phyloP scores from a whole-genome alignment of 2,888 invertebrate genomes.

The Electrophaes corylata region DNA sequence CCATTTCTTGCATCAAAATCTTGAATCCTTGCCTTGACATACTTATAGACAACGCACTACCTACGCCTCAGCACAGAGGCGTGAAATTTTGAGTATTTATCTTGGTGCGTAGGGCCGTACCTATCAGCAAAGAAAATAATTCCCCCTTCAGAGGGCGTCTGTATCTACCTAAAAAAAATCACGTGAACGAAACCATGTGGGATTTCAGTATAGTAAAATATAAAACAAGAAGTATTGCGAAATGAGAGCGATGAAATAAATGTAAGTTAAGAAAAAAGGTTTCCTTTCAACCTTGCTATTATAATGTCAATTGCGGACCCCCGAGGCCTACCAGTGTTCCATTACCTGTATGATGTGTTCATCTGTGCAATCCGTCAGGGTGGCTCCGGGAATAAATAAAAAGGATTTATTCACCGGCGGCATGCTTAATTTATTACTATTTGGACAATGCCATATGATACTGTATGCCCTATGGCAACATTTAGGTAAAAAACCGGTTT shows the following conservation, averaged over 20 bases:
- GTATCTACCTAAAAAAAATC: neutral
- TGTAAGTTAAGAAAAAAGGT: slow-evolving; percentile 27
- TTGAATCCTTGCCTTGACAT: too few species aligned
- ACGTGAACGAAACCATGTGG: neutral
- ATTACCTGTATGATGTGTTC: slow-evolving; percentile 77
- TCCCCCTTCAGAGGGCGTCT: neutral
- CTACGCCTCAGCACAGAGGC: too few species aligned
- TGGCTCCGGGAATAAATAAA: slow-evolving; percentile 68
- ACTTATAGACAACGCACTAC: too few species aligned
- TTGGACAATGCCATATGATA: slow-evolving; percentile 55
- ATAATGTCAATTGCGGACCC: slow-evolving; percentile 76
- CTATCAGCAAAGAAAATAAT: too few species aligned
- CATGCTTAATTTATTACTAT: slow-evolving; percentile 74
- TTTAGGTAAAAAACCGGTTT: slow-evolving; percentile 7
- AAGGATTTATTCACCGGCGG: slow-evolving; percentile 67
- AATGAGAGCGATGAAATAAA: slow-evolving; percentile 46
- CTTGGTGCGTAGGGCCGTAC: too few species aligned
- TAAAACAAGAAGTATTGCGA: slow-evolving; percentile 12
- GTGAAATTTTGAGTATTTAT: too few species aligned
- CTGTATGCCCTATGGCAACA: slow-evolving; percentile 11
- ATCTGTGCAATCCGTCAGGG: slow-evolving; percentile 76
- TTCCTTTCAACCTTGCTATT: slow-evolving; percentile 57
- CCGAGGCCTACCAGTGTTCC: slow-evolving; percentile 60
- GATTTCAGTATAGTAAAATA: neutral
- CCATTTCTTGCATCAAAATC: too few species aligned